Evolutionary conservation across 2,888 invertebrate species (phyloP), one percentile per base, ranked within the genome.

Genomic region (Drosophila testacea): DNA sequence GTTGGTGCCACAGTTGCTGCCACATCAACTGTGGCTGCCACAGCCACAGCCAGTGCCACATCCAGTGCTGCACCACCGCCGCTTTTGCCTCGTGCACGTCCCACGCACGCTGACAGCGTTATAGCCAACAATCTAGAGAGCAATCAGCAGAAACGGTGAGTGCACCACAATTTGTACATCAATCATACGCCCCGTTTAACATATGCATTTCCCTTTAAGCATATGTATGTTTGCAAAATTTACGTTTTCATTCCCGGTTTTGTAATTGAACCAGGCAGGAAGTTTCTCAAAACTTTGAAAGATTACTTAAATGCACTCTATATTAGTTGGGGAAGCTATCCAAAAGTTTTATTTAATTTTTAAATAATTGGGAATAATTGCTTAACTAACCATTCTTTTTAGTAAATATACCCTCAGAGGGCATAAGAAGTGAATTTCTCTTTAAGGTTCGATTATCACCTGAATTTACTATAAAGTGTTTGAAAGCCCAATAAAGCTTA

Each of bases 81-180:
- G 5, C 69, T 93, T 39, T 79, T 92, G 86, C 93, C 93, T 22
- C 89, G 93, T 61, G 89, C 84, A 46, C 84, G 79, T 36, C 88
- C 84, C 89, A 82, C 80, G 64, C 77, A 56, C 47, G 74, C 69
- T 72, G 77, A 90, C 89, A 87, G 73, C 65, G 78, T 79, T 57
- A 76, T 80, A 56, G 86, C 79, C 79, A 91, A 75, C 72, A 92
- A 92, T 89, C 79, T 91, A 74, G 89, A 84, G 72, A 90, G 82
- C 68, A 88, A 83, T 72, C 88, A 87, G 79, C 84, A 81, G 74
- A 89, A 87, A 39, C 61, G 90, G 85, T 85, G 59, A 90, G 85
- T 87, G 51, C 47, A 16, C 28, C 48, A 50, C 55, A 79, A 47
- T 63, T 56, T 59, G 51, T 59, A 50, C 75, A 81, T 81, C 74